Evolutionary conservation across 1,140 invertebrate species (phyloP).

Genomic region (Panulirus ornatus): DNA sequence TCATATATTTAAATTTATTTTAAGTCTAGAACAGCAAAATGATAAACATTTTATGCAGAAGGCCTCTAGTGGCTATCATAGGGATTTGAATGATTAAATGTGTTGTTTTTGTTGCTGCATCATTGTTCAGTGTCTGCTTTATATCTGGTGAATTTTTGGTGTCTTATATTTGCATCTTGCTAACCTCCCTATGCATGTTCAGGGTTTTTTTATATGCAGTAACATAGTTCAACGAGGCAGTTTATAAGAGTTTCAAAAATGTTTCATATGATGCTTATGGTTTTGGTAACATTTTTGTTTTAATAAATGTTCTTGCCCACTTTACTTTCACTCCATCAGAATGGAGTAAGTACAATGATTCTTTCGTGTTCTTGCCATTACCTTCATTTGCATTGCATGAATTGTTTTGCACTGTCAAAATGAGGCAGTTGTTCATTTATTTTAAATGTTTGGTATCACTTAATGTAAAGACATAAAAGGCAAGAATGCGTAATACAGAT

Average conservation of each 20-base stretch:
- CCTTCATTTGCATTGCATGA: neutral
- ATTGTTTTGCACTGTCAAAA: neutral
- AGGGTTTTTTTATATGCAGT: conserved; percentile 52
- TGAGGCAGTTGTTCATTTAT: neutral
- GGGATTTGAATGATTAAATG: conserved; percentile 21
- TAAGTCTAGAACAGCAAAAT: neutral
- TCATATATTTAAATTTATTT: conserved; percentile 16
- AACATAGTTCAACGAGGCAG: conserved; percentile 18
- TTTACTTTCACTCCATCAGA: conserved; percentile 4
- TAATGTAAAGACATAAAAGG: neutral
- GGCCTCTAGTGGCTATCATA: conserved; percentile 2
- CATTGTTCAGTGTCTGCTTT: neutral
- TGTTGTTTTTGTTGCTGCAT: conserved; percentile 18
- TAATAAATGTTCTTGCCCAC: neutral
- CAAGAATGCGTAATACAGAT: neutral
- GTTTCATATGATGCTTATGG: conserved; percentile 6
- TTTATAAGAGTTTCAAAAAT: neutral
- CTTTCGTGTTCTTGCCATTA: conserved; percentile 28
- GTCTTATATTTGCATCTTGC: conserved; percentile 61
- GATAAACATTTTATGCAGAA: neutral
- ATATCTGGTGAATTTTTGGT: conserved; percentile 47
- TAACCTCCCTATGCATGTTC: conserved; percentile 62
- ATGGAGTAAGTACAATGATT: neutral
- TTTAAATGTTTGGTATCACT: neutral
- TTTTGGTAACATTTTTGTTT: neutral